Base-by-base conservation (phyloP, 2,888 invertebrate species). In the Tuta absoluta region DNA sequence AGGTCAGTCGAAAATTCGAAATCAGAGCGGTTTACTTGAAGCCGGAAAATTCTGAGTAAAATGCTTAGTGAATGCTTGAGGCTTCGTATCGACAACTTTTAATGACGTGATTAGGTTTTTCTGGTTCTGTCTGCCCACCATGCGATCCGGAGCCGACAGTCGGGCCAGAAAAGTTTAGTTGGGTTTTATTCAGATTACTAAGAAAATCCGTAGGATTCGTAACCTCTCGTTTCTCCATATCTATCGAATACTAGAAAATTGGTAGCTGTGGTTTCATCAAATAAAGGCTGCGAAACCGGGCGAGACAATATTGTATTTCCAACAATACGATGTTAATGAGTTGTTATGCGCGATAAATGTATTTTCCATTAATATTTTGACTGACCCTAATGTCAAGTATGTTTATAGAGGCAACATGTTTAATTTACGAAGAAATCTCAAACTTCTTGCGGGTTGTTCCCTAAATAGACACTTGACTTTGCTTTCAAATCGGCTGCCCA, bases 401-500 rank as follows among this genome's bases (percentile, higher is more conserved):
- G 17, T 45, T 45, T 41, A 5, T 45, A 45, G 45, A 5, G 45
- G 45, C n/a, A 45, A 45, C 45, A 45, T 45, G 45, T 45, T 45
- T n/a, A 45, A 45, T 19, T 21, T 51, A 51, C 19, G 23, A 51
- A 51, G 19, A 51, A 51, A 21, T 12, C 51, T 51, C 19, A 23
- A 51, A 23, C 23, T 7, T 23, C 48, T 12, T 12, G 17, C 7
- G 23, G 51, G 51, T 23, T 51, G 51, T 51, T 23, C 28, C 56
- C 10, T 56, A 56, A 56, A 56, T 56, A 56, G 56, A 57, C 37
- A 37, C 33, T 33, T 37, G 57, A 37, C 57, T 57, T 37, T 37
- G 33, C 37, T 57, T 37, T 57, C 37, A 57, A 37, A 37, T 24
- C 53, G 23, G 53, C 21, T 57, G 57, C 33, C 12, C 37, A 23